Evolutionary conservation across 1,140 invertebrate genomes (phyloP).

Genomic region (Drosophila sechellia): DNA sequence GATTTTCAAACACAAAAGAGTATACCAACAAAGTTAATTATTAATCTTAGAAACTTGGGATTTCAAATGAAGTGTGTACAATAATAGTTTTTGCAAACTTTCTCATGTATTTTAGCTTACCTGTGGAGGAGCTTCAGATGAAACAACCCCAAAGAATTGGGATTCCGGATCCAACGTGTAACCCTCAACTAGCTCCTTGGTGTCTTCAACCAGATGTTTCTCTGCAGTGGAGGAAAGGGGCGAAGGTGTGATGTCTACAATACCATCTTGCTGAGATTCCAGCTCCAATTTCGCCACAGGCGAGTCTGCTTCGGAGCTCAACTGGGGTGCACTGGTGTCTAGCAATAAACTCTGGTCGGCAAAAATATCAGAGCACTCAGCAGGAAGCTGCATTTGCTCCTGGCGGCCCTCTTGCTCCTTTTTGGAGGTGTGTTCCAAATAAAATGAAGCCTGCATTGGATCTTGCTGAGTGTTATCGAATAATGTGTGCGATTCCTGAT

Average conservation of each 20-base stretch:
- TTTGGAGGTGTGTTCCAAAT: conserved; percentile 66
- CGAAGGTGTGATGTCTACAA: conserved; percentile 70
- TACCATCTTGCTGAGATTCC: conserved; percentile 53
- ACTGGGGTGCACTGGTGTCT: conserved; percentile 63
- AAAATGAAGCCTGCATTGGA: conserved; percentile 78
- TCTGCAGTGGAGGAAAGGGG: conserved; percentile 74
- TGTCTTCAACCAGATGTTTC: conserved; percentile 77
- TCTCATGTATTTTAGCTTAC: conserved; percentile 38
- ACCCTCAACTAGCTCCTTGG: conserved; percentile 59
- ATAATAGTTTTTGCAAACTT: conserved; percentile 36
- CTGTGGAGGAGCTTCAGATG: conserved; percentile 60
- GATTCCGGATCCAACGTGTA: conserved; percentile 9
- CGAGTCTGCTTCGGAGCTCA: conserved; percentile 35
- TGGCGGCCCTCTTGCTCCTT: conserved; percentile 33
- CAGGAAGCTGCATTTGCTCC: not conserved
- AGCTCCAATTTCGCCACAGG: conserved; percentile 58
- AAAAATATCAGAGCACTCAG: conserved; percentile 22
- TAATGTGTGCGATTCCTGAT: conserved; percentile 28
- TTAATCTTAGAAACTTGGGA: conserved; percentile 35
- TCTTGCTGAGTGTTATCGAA: conserved; percentile 39
- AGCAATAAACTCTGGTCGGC: conserved; percentile 52
- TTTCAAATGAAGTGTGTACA: conserved; percentile 41
- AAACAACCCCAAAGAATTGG: conserved; percentile 36
- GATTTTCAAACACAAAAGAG: conserved; percentile 54
- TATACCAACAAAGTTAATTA: conserved; percentile 84